Evolutionary conservation across 2,113 vertebrate species (phyloP).

Genomic region (Cochlearius cochlearius): DNA sequence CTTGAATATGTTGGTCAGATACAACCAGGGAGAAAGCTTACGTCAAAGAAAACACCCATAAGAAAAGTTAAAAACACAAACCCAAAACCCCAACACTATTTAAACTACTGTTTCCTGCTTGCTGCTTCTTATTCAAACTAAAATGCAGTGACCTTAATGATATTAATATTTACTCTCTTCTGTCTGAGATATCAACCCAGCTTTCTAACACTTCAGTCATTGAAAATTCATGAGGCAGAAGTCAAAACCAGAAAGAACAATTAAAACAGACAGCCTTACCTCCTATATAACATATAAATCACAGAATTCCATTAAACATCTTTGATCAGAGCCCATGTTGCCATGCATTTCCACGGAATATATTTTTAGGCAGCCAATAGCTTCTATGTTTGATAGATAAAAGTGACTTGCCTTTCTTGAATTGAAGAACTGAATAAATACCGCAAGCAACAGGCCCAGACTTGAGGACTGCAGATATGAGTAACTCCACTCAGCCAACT

Average conservation of each 20-base stretch:
- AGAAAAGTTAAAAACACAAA: neutral
- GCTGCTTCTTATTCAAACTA: neutral
- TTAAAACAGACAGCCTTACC: neutral
- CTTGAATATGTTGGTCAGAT: neutral
- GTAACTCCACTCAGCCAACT: constrained; percentile 93
- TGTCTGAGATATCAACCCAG: neutral
- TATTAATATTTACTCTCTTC: neutral
- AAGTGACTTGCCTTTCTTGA: constrained; percentile 84
- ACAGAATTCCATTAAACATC: neutral
- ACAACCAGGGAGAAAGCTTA: neutral
- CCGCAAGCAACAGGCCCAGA: constrained; percentile 88
- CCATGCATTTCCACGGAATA: neutral
- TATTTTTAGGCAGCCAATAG: neutral
- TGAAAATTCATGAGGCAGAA: neutral
- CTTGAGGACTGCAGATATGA: constrained; percentile 84
- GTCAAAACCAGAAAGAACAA: neutral
- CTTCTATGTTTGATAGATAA: neutral
- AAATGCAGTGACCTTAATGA: neutral
- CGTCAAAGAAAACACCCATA: neutral
- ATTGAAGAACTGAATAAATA: constrained; percentile 87
- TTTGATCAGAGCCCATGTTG: neutral
- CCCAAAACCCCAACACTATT: neutral
- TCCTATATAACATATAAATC: neutral
- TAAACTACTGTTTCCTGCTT: neutral
- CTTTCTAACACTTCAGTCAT: neutral